Evolutionary conservation across 2,888 invertebrate species (phyloP).

Genomic region (Hololepta plana): DNA sequence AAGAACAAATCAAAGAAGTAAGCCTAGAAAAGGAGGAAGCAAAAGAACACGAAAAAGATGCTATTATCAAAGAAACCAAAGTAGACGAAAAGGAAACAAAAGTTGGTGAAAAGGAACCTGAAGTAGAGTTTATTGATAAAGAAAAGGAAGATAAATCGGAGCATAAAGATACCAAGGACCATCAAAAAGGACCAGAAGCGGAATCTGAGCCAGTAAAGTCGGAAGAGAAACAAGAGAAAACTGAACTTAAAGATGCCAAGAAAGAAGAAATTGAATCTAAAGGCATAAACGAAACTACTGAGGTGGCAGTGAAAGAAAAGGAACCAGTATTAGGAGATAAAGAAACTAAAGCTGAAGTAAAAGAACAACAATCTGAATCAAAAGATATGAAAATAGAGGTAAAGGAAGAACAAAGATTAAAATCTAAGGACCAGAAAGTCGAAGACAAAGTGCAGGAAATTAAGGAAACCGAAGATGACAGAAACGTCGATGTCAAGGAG

Average conservation of each 20-base stretch:
- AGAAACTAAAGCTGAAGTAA: conserved; percentile 1
- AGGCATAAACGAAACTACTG: conserved; percentile 7
- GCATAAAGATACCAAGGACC: conserved; percentile 6
- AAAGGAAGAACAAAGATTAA: conserved; percentile 2
- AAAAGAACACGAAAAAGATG: conserved; percentile 4
- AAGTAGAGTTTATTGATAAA: conserved; percentile 7
- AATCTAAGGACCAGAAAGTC: conserved; percentile 7
- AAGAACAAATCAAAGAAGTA: conserved; percentile 5
- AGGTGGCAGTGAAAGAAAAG: background rate
- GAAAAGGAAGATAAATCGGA: conserved; percentile 7
- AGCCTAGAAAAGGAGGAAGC: conserved; percentile 4
- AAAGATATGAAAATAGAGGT: conserved; percentile 4
- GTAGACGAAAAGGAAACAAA: conserved; percentile 7
- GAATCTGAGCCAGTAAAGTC: conserved; percentile 3
- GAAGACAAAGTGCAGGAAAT: conserved; percentile 6
- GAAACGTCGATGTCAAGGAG: conserved; percentile 6
- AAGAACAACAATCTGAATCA: background rate
- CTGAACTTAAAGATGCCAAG: conserved; percentile 6
- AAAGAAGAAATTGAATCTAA: conserved; percentile 7
- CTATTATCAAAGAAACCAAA: conserved; percentile 3
- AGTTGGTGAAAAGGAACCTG: too few species aligned
- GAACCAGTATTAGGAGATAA: background rate
- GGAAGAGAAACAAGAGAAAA: background rate
- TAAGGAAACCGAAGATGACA: conserved; percentile 8
- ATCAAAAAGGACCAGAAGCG: conserved; percentile 3